phyloP scores from a whole-genome alignment of 1,140 invertebrate genomes.

The Drosophila pallidifrons region DNA sequence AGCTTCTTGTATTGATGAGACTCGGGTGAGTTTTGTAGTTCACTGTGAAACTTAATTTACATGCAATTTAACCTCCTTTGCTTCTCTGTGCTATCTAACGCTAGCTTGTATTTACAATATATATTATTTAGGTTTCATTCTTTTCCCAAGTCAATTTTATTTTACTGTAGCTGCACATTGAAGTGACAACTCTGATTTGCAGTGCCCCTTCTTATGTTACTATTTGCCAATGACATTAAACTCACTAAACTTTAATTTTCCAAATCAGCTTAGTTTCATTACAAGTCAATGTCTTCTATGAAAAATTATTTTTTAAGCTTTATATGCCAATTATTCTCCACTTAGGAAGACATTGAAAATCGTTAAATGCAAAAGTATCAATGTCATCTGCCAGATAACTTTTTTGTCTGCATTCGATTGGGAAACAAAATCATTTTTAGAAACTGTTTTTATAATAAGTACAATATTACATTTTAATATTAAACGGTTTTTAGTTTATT shows the following conservation, averaged over 20 bases:
- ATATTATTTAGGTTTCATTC: conserved; percentile 29
- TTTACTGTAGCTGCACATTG: conserved; percentile 13
- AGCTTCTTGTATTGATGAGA: conserved; percentile 46
- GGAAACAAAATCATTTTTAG: no score
- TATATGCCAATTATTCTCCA: no score
- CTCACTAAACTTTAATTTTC: not conserved
- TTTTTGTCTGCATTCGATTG: no score
- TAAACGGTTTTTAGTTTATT: not conserved
- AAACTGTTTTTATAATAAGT: no score
- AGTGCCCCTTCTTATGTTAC: not conserved
- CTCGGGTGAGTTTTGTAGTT: conserved; percentile 20
- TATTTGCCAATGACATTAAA: not conserved
- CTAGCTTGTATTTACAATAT: not conserved
- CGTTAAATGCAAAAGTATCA: no score
- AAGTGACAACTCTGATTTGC: conserved; percentile 1
- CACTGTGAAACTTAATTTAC: conserved; percentile 36
- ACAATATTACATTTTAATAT: not conserved
- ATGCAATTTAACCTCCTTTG: conserved; percentile 5
- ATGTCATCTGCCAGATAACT: no score
- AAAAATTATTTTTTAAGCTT: no score
- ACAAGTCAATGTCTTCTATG: not conserved
- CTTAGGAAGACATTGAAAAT: no score
- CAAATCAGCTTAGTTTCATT: not conserved
- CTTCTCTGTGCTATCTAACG: not conserved
- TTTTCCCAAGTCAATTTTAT: conserved; percentile 6